Percentiles rank a stretch among this genome's conserved stretches.
Conservation (phyloP, 1,140 invertebrate species). For the Neodiprion fabricii region DNA sequence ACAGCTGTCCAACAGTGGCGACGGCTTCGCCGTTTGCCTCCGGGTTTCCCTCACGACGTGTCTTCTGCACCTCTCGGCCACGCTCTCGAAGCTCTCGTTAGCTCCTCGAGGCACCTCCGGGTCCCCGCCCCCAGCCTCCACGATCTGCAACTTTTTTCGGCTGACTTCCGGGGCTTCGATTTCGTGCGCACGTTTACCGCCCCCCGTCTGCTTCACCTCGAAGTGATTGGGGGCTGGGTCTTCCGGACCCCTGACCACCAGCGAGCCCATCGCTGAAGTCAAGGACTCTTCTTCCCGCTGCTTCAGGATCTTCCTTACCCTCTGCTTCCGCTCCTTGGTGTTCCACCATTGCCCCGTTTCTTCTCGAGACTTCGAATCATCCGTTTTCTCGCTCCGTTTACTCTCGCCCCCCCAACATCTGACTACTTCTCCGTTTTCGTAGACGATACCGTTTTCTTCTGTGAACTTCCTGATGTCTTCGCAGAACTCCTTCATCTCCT, state of each 20-base stretch:
- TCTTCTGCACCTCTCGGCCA: background rate
- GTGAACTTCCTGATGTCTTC: constrained; percentile 35
- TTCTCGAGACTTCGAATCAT: constrained; percentile 11
- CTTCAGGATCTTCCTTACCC: background rate
- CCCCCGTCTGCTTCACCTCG: background rate
- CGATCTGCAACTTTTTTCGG: background rate
- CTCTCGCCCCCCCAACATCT: constrained; percentile 30
- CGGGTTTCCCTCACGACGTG: background rate
- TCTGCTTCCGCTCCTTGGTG: background rate
- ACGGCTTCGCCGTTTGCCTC: background rate
- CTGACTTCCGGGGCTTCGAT: background rate
- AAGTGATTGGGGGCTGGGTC: too few relatives aligned
- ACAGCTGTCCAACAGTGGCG: background rate
- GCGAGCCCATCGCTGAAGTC: background rate
- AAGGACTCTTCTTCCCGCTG: background rate
- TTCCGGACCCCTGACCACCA: background rate
- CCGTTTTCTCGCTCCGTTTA: background rate
- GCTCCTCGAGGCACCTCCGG: background rate
- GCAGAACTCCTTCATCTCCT: constrained; percentile 41
- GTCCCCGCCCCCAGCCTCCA: background rate
- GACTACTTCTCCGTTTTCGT: constrained; percentile 36
- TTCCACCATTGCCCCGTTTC: background rate
- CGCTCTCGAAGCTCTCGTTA: background rate
- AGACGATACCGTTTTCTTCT: constrained; percentile 36
- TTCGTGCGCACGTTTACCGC: background rate